Conservation (phyloP, 30 jellyfish, hydroid and myxozoan species). For the Cassiopea xamachana region DNA sequence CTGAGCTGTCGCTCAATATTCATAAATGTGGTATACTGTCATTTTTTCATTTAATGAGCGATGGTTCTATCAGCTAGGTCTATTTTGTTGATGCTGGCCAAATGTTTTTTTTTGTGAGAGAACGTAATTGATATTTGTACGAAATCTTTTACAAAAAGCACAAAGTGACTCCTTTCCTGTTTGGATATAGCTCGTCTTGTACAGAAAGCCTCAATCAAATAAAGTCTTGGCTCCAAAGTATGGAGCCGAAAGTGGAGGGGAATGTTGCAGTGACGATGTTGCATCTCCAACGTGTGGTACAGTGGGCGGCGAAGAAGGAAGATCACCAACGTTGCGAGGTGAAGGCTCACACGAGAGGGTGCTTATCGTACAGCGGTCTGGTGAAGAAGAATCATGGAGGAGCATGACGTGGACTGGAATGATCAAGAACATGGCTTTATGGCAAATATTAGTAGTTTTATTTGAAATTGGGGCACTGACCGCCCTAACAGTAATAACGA, state of each 20-base stretch:
- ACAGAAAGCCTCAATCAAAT: slow-evolving; percentile 29
- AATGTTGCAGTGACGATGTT: neutral
- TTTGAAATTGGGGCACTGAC: slow-evolving; percentile 16
- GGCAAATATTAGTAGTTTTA: slow-evolving; percentile 31
- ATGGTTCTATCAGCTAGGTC: no score
- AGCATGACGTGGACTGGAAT: neutral
- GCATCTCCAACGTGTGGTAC: no score
- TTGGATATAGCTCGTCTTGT: slow-evolving; percentile 49
- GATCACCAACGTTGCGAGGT: neutral
- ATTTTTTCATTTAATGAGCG: no score
- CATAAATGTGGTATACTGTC: no score
- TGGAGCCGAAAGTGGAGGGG: slow-evolving; percentile 25
- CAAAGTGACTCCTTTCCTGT: no score
- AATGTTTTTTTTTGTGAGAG: no score
- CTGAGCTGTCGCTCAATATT: no score
- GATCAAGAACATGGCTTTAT: slow-evolving; percentile 26
- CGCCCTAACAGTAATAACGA: slow-evolving; percentile 25
- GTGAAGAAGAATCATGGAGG: neutral
- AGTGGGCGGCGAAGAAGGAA: no score
- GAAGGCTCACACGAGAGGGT: slow-evolving; percentile 5
- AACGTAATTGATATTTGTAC: no score
- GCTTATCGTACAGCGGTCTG: neutral
- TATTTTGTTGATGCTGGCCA: no score
- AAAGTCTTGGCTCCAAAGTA: neutral
- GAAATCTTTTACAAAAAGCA: no score